Percentiles rank a stretch among this genome's conserved stretches.
phyloP scores from a whole-genome alignment of 1,140 invertebrate genomes.

The Lineus longissimus region DNA sequence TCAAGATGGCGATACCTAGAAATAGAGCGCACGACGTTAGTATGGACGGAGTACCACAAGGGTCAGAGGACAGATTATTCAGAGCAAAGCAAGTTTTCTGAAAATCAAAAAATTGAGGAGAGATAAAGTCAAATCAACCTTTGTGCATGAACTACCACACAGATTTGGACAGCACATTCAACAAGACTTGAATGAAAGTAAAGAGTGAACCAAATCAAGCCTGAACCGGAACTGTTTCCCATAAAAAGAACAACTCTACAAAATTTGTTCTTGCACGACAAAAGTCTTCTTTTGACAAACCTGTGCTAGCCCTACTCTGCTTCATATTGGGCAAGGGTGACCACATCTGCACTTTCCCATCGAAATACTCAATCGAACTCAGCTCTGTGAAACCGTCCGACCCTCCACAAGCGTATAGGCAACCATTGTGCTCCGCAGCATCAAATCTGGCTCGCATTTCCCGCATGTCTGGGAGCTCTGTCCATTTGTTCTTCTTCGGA shows the following conservation, averaged over 20 bases:
- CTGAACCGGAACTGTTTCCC: no score
- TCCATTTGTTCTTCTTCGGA: conserved; percentile 67
- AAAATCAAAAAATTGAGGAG: no score
- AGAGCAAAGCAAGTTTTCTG: no score
- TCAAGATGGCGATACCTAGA: conserved; percentile 68
- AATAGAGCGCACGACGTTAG: conserved; percentile 1
- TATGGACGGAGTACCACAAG: no score
- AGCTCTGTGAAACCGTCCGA: conserved; percentile 72
- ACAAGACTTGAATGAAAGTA: no score
- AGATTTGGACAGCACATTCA: no score
- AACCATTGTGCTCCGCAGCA: conserved; percentile 59
- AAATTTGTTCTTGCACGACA: no score
- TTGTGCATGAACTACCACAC: no score
- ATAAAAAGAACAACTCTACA: no score
- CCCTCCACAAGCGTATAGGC: conserved; percentile 74
- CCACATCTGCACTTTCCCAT: conserved; percentile 64
- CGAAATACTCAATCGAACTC: conserved; percentile 65
- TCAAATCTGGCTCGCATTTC: conserved; percentile 71
- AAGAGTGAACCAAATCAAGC: no score
- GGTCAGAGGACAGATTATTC: no score
- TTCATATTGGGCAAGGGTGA: conserved; percentile 61
- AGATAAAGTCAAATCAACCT: no score
- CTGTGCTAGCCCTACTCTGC: conserved; percentile 43
- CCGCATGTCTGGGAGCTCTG: conserved; percentile 64
- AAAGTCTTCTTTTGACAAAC: conserved; percentile 14